Percentiles rank a stretch among this genome's conserved stretches.
Conservation (phyloP, 1,140 invertebrate genomes). For the Drosophila arizonae region DNA sequence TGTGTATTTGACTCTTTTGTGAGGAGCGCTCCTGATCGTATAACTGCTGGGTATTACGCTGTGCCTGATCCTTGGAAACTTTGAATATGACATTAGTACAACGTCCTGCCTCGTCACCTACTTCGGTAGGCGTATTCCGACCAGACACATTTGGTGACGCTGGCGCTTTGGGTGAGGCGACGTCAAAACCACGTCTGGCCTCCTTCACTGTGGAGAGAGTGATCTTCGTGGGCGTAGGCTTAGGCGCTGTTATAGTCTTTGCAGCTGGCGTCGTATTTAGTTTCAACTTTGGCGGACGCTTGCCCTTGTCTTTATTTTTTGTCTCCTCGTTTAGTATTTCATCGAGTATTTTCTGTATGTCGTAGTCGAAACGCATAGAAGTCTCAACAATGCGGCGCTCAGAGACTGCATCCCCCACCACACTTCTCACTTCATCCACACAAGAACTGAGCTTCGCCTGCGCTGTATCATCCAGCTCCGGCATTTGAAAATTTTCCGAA, state of each 20-base stretch:
- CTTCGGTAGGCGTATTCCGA: slow-evolving; percentile 83
- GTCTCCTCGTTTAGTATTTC: slow-evolving; percentile 85
- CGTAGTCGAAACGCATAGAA: slow-evolving; percentile 88
- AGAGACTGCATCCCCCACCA: slow-evolving; percentile 90
- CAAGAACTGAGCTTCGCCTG: slow-evolving; percentile 91
- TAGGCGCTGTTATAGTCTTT: slow-evolving; percentile 36
- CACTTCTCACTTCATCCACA: slow-evolving; percentile 90
- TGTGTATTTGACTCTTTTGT: slow-evolving; percentile 93
- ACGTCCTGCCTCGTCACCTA: slow-evolving; percentile 38
- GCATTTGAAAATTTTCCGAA: slow-evolving; percentile 83
- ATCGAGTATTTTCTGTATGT: slow-evolving; percentile 89
- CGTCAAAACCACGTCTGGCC: slow-evolving; percentile 83
- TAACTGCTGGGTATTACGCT: slow-evolving; percentile 79
- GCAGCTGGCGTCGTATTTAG: slow-evolving; percentile 19
- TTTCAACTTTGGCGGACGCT: slow-evolving; percentile 31
- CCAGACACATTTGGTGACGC: slow-evolving; percentile 86
- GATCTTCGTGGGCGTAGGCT: slow-evolving; percentile 56
- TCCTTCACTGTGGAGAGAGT: slow-evolving; percentile 52
- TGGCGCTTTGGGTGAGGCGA: slow-evolving; percentile 66
- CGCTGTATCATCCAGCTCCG: slow-evolving; percentile 86
- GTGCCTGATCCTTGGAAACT: slow-evolving; percentile 74
- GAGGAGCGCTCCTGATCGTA: slow-evolving; percentile 90
- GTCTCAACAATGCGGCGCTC: slow-evolving; percentile 88
- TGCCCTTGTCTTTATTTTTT: slow-evolving; percentile 47
- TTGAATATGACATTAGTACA: slow-evolving; percentile 52